Evolutionary conservation across 1,140 invertebrate genomes (phyloP).

Genomic region (Nomia melanderi): DNA sequence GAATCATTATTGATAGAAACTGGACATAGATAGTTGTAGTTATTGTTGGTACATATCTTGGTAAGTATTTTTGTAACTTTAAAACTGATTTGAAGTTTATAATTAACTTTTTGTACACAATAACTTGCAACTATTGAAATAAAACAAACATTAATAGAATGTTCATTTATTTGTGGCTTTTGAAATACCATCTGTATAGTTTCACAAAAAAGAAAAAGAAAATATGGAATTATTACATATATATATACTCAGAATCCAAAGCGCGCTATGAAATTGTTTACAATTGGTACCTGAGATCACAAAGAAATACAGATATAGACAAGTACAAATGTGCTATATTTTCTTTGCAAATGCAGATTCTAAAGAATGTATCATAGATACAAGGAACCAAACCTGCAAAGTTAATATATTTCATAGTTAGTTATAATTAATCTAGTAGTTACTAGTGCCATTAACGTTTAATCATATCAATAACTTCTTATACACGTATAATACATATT

Average conservation of each 20-base stretch:
- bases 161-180: conserved; percentile 40
- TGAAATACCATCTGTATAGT: conserved; percentile 34
- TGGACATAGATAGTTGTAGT: conserved; percentile 61
- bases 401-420: conserved; percentile 30
- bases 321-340: conserved; percentile 27
- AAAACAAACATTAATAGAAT: conserved; percentile 40
- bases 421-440: conserved; percentile 15
- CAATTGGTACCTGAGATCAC: conserved; percentile 47
- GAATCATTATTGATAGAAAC: conserved; percentile 72
- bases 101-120: conserved; percentile 42
- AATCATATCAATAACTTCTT: conserved; percentile 40
- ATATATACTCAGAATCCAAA: neutral
- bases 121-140: conserved; percentile 41
- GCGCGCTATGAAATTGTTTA: conserved; percentile 16
- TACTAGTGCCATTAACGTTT: conserved; percentile 38
- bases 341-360: conserved; percentile 30
- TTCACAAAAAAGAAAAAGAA: conserved; percentile 24
- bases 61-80: conserved; percentile 30
- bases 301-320: conserved; percentile 40
- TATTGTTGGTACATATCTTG: conserved; percentile 33
- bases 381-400: conserved; percentile 26
- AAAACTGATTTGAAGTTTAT: conserved; percentile 21
- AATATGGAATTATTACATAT: conserved; percentile 19
- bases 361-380: conserved; percentile 29
- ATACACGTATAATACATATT: conserved; percentile 51